Base-by-base conservation (phyloP, 1,140 invertebrate species). In the Drosophila parvula region DNA sequence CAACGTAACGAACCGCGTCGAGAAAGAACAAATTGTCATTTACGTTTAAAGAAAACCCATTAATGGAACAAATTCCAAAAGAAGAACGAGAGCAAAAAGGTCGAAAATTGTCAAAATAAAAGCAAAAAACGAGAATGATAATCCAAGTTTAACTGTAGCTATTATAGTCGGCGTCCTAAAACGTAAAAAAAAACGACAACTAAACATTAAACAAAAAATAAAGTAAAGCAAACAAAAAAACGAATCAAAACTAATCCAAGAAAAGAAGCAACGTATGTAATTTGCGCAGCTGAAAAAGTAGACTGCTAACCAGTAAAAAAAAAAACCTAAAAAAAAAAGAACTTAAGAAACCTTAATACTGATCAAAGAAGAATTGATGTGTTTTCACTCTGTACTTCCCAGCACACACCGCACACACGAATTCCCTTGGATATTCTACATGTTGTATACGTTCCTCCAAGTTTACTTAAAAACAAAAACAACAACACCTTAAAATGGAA, bases 391-490 rank as follows among this genome's bases (percentile, higher is more conserved):
- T 38, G 38, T 74, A 74, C 60, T 76, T 74, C 69, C 38, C 16
- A 63, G 51, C 53, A 41, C 61, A 51, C 5, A 69, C 63, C 68
- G 55, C 67, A 55, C 60, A 57, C 41, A 68, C 18, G 56, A 27
- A 74, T n/a, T 57, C 18, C 59, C 50, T 68, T 53, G 34, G 57
- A 69, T 47, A 69, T 47, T 78, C 51, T 62, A 75, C 58, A 75
- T 67, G 55, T 53, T 71, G 58, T 70, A 84, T 60, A 84, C 78
- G 81, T 84, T 84, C 68, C 78, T 84, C 59, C 62, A 78, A 70
- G 67, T 75, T 69, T 65, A 61, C 68, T 75, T 62, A 74, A 69
- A 67, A 18, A 40, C 32, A 57, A 62, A 30, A 22, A 58, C 10
- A 22, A 58, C 10, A 34, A 34, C 32, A 53, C 8, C 44, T 40